phyloP scores from a whole-genome alignment of 2,888 invertebrate species.

The Aporophyla nigra region DNA sequence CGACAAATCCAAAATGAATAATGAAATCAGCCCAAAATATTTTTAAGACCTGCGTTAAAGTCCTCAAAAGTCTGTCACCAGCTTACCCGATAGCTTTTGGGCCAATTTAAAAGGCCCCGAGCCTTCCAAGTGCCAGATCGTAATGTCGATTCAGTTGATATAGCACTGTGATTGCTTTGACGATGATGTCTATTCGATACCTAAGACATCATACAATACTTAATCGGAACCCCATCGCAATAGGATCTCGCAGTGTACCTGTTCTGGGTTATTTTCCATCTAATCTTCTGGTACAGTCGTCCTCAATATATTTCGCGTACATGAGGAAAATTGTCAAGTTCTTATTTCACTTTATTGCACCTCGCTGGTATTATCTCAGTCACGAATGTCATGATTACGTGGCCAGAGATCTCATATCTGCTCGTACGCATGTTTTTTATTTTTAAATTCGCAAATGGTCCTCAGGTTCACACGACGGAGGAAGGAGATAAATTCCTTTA shows the following conservation, averaged over 20 bases:
- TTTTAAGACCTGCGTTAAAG: too few relatives aligned
- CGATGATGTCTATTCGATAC: not conserved
- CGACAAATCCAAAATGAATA: too few relatives aligned
- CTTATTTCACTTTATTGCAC: slow-evolving; percentile 48
- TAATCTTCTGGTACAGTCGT: slow-evolving; percentile 15
- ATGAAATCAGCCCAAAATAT: too few relatives aligned
- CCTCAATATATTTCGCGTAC: slow-evolving; percentile 23
- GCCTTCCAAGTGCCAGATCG: not conserved
- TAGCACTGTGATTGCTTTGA: not conserved
- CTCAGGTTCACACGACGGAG: slow-evolving; percentile 56
- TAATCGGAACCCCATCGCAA: not conserved
- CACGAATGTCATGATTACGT: slow-evolving; percentile 57
- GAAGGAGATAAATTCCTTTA: slow-evolving; percentile 49
- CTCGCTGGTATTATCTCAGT: slow-evolving; percentile 44
- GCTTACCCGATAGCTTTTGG: too few relatives aligned
- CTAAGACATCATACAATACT: not conserved
- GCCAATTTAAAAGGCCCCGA: too few relatives aligned
- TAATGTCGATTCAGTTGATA: not conserved
- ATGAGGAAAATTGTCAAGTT: slow-evolving; percentile 35
- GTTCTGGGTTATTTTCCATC: not conserved
- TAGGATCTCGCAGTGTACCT: slow-evolving; percentile 2
- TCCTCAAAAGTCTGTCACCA: too few relatives aligned
- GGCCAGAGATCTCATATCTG: slow-evolving; percentile 44
- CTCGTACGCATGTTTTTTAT: slow-evolving; percentile 32
- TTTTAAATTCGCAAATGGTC: slow-evolving; percentile 48